Evolutionary conservation across 2,113 vertebrate genomes (phyloP), one percentile per base, ranked within the genome.

Genomic region (Platycercus adscitus): DNA sequence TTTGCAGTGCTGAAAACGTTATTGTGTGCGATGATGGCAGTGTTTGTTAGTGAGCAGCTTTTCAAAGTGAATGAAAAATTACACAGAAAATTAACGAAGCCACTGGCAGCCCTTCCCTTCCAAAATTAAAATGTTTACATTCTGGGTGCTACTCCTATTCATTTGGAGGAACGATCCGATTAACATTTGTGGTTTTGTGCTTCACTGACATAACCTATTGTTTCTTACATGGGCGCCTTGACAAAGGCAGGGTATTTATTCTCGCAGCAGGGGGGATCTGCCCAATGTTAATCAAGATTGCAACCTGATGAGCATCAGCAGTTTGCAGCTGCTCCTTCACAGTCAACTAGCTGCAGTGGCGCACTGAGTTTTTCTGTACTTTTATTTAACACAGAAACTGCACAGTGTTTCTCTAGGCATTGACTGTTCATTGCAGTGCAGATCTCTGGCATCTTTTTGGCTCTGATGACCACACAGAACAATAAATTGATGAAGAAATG

Each of bases 271-370:
- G 69, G 68, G 41, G 81, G 29, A 83, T 77, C 73, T 87, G 91
- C 73, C 66, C 28, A 44, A 2, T 10, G 77, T 55, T 89, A 80
- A 65, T 66, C 88, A 79, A 13, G 77, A 66, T 5, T 79, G 86
- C 86, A 89, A 43, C 64, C 53, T 29, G 37, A 90, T 73, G 91
- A 96, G 92, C 88, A 61, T 91, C 92, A 84, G 93, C 86, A 89
- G 56, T 91, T 71, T 93, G 94, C 92, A 97, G 93, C 95, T 96
- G 95, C 96, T 96, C 94, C 96, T 95, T 92, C 96, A 95, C 94
- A 96, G 93, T 94, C 91, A 95, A 76, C 61, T 76, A 81, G 64
- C 70, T 91, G 41, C 77, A 93, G 66, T 21, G 46, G 66, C 18
- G 84, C 86, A 86, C 18, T 56, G 39, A 58, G n/a, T 73, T 64